Evolutionary conservation across 2,113 vertebrate genomes (phyloP).

Genomic region (Crotalus helleri): DNA sequence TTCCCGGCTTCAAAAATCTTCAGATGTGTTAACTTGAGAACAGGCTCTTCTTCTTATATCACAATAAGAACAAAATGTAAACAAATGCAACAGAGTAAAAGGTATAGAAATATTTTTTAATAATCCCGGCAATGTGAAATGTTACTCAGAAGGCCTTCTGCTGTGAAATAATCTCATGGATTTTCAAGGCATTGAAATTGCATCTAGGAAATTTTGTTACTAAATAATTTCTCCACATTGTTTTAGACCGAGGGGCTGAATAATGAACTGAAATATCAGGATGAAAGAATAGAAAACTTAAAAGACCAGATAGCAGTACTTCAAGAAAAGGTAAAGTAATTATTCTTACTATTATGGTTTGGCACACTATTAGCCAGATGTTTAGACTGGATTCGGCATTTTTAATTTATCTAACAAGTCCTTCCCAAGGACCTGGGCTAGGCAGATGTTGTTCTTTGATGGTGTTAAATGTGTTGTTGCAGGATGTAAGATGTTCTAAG

Average conservation of each 20-base stretch:
- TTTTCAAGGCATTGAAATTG: neutral
- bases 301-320: slow-evolving; percentile 60
- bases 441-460: neutral
- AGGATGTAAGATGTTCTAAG: neutral
- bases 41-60: neutral
- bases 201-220: neutral
- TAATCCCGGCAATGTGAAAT: neutral
- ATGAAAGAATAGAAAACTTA: slow-evolving; percentile 63
- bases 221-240: slow-evolving; percentile 11
- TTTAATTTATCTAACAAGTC: neutral
- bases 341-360: neutral
- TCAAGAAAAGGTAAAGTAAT: slow-evolving; percentile 63
- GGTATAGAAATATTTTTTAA: neutral
- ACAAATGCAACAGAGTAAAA: neutral
- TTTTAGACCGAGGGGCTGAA: slow-evolving; percentile 69
- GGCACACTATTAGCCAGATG: neutral
- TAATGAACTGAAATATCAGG: slow-evolving; percentile 61
- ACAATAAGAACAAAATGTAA: neutral
- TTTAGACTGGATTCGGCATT: neutral
- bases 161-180: neutral
- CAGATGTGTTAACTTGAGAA: neutral
- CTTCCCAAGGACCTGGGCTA: neutral
- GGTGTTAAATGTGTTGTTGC: neutral
- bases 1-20: neutral
- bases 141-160: neutral